A percentile compares a stretch with the other conserved stretches of the same genome.
phyloP scores from a whole-genome alignment of 1,140 invertebrate species.

The Notospermus geniculatus region DNA sequence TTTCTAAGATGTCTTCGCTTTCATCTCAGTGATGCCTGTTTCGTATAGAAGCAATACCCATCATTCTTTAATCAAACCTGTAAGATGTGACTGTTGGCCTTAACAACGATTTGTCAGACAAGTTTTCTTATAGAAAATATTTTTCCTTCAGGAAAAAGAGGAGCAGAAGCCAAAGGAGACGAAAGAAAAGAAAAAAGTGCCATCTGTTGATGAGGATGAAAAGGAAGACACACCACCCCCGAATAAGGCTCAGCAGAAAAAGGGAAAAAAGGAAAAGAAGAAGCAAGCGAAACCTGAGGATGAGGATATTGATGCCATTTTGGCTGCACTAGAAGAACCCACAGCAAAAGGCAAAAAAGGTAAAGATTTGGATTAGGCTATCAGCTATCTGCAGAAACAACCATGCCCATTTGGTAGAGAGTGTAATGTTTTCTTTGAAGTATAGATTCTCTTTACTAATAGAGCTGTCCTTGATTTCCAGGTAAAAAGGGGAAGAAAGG shows the following conservation, averaged over 20 bases:
- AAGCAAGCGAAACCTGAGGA: conserved; percentile 67
- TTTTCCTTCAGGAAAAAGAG: not conserved
- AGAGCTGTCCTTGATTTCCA: not conserved
- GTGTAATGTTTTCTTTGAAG: no score
- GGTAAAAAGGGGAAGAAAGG: conserved; percentile 48
- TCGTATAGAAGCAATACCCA: no score
- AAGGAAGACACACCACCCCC: conserved; percentile 16
- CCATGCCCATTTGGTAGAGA: no score
- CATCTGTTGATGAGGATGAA: conserved; percentile 17
- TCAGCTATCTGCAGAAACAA: no score
- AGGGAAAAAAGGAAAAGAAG: conserved; percentile 39
- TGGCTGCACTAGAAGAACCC: conserved; percentile 60
- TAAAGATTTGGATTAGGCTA: no score
- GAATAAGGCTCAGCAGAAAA: conserved; percentile 34
- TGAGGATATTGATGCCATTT: conserved; percentile 79
- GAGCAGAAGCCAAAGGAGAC: not conserved
- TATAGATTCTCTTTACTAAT: no score
- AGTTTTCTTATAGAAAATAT: not conserved
- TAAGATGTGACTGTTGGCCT: no score
- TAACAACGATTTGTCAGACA: no score
- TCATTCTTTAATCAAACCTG: no score
- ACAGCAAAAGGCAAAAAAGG: conserved; percentile 30
- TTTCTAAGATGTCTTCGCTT: no score
- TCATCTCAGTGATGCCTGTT: no score
- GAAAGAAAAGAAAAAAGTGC: conserved; percentile 9